phyloP scores from a whole-genome alignment of 2,888 invertebrate species.

The Lasioglossum malachurum region DNA sequence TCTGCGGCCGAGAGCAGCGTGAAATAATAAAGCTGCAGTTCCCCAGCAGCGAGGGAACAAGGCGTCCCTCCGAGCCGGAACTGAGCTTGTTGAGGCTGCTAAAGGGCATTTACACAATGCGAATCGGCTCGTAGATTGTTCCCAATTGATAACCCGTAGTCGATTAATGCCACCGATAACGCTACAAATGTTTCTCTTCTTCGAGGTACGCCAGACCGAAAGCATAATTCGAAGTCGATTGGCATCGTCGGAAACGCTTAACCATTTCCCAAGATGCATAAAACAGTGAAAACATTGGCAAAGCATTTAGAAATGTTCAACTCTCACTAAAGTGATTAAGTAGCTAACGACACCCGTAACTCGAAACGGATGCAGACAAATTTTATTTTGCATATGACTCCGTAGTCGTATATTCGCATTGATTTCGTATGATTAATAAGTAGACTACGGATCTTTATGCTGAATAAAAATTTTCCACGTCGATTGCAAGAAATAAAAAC shows the following conservation, averaged over 20 bases:
- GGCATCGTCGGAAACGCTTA: neutral
- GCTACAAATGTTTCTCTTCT: neutral
- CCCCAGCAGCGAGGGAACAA: neutral
- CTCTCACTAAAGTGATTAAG: too few species aligned
- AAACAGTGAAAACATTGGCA: too few species aligned
- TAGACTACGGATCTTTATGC: too few species aligned
- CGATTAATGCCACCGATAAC: neutral
- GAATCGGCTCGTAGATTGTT: neutral
- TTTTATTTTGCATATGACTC: too few species aligned
- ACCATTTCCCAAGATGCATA: neutral
- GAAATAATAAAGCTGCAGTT: conserved; percentile 4
- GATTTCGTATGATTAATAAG: too few species aligned
- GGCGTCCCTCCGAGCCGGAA: neutral
- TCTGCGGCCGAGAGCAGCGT: neutral
- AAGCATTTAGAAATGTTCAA: too few species aligned
- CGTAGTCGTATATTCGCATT: too few species aligned
- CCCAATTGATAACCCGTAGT: neutral
- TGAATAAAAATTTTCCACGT: too few species aligned
- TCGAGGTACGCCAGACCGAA: neutral
- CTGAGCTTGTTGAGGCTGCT: neutral
- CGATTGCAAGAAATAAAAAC: too few species aligned
- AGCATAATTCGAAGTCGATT: neutral
- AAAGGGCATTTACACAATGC: neutral
- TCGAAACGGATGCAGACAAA: too few species aligned
- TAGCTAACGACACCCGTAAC: too few species aligned